These are phyloP conservation scores for Zygothrica quintamaculata DNA, from an alignment of 2,888 invertebrate species.

Conservation along the genomic window DNA sequence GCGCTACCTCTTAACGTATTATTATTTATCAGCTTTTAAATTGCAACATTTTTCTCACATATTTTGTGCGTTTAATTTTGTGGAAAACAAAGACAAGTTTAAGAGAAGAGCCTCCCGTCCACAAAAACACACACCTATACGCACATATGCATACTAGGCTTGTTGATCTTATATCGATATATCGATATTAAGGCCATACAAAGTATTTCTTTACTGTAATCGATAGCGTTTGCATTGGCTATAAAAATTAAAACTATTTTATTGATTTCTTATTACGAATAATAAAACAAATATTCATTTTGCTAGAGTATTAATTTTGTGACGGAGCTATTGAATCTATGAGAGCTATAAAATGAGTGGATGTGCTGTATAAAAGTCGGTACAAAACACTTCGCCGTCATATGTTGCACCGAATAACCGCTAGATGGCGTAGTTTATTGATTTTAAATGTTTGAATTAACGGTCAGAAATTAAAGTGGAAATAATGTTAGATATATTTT, in stretches of 20 bases:
- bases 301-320: too few species aligned
- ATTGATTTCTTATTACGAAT: too few species aligned
- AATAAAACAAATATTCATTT: too few species aligned
- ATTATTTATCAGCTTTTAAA: conserved; percentile 37
- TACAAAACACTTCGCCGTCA: too few species aligned
- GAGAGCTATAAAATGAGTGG: too few species aligned
- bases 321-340: too few species aligned
- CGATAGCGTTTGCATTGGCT: neutral
- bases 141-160: conserved; percentile 21
- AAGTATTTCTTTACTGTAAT: neutral
- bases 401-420: too few species aligned
- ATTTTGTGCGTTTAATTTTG: conserved; percentile 24
- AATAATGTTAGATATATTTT: neutral
- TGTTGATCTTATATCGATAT: conserved; percentile 56
- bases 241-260: too few species aligned
- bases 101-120: conserved; percentile 44
- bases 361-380: too few species aligned
- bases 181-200: conserved; percentile 26
- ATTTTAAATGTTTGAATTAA: neutral
- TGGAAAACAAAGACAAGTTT: conserved; percentile 47
- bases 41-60: conserved; percentile 36
- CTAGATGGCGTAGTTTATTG: conserved; percentile 1
- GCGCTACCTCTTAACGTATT: conserved; percentile 1
- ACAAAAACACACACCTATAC: conserved; percentile 45
- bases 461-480: neutral